Base-by-base conservation (phyloP, 1,140 invertebrate species). In the Drosophila bocqueti region DNA sequence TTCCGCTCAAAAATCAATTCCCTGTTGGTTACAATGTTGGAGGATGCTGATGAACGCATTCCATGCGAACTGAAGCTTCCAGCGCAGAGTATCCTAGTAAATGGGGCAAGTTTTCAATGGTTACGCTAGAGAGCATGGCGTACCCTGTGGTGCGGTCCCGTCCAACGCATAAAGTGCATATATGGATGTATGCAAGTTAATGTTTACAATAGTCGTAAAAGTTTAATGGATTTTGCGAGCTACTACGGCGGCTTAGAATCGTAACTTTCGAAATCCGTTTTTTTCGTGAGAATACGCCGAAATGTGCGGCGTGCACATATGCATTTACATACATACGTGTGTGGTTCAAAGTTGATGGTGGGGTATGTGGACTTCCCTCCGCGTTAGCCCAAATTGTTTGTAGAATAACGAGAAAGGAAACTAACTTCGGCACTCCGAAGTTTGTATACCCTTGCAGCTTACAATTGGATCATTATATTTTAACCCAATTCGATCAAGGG, bases 201-300 rank as follows among this genome's bases (percentile, higher is more conserved):
- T 86, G 83, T 83, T 87, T 86, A 86, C 83, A 83, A 76, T 83
- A 68, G 67, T 83, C 79, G 83, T 83, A 83, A 87, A 86, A 86
- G 76, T 86, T 86, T 76, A 87, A 86, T 87, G 83, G 83, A 86
- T 87, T 86, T 90, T 66, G 59, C 46, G 59, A 64, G 66, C 60
- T 62, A 46, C 34, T 59, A 24, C 31, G 38, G 6, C n/a, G 36
- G 63, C 43, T 65, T 57, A 43, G 72, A 54, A 66, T 61, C 62
- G 75, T 76, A 76, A 77, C 75, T 77, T 77, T 67, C 47, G 40
- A 75, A 77, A 67, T 76, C 61, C 54, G 54, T 75, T 63, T 18
- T 52, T 61, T 62, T 74, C 40, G 15, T 40, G 10, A 26, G 42
- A 31, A n/a, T n/a, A 9, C n/a, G 6, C 24, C 24, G 21, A 13